Evolutionary conservation across 2,888 invertebrate species (phyloP).

Genomic region (Lypha dubia): DNA sequence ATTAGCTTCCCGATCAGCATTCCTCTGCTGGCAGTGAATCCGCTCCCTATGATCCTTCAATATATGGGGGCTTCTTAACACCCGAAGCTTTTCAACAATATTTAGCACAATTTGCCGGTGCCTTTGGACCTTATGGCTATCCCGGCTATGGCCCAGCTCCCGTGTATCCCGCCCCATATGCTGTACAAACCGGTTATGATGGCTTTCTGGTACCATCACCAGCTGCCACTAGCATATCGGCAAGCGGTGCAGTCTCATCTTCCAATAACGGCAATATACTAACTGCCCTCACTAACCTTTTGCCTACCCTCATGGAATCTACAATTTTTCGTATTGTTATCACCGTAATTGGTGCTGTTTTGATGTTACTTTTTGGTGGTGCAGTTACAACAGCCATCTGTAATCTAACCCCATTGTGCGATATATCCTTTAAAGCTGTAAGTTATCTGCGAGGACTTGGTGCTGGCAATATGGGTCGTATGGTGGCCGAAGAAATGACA

Average conservation of each 20-base stretch:
- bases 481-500: conserved; percentile 83
- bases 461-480: conserved; percentile 79
- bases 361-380: conserved; percentile 84
- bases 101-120: conserved; percentile 79
- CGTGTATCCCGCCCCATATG: conserved; percentile 79
- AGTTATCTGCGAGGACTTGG: conserved; percentile 77
- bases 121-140: conserved; percentile 76
- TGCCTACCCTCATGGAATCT: conserved; percentile 79
- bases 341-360: conserved; percentile 83
- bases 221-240: conserved; percentile 66
- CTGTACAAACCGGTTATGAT: conserved; percentile 83
- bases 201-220: conserved; percentile 82
- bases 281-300: conserved; percentile 75
- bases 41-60: conserved; percentile 76
- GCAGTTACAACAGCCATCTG: conserved; percentile 85
- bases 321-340: conserved; percentile 83
- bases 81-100: conserved; percentile 82
- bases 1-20: conserved; percentile 75
- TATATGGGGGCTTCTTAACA: conserved; percentile 78
- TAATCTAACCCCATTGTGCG: conserved; percentile 85
- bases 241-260: conserved; percentile 63
- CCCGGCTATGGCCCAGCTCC: conserved; percentile 75
- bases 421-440: conserved; percentile 82
- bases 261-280: conserved; percentile 72
- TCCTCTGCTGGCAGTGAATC: conserved; percentile 69